Base-by-base conservation (phyloP, 2,888 invertebrate species). In the Andrena fulva region DNA sequence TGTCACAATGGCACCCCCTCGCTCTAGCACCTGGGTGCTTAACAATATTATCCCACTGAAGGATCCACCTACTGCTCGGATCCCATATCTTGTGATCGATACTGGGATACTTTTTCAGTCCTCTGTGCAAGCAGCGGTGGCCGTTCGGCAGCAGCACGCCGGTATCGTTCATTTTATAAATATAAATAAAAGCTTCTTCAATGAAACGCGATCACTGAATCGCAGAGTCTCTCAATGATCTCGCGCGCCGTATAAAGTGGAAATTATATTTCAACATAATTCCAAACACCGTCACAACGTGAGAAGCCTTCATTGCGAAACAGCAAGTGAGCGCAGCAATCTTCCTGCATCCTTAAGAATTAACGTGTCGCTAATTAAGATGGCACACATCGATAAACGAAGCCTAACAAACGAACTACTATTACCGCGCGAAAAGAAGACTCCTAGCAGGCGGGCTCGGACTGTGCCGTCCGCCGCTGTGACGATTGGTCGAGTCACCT, bases 1-100 rank as follows among this genome's bases (percentile, higher is more conserved):
- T 90, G 82, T 94, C 94, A 84, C 94, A 94, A 75, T 93, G 93
- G 84, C 94, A 95, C 64, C 94, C 94, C 79, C 94, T 92, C 52
- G 94, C 92, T 68, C 94, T 91, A 12, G 94, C 94, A 54, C 94
- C 94, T 2, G 95, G 94, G 89, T 94, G 94, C 77, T 94, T 94
- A 54, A 95, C 93, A 83, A 95, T 94, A 89, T 95, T 95, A 91
- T 95, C 95, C 93, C 95, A 95, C 79, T 95, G 94, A 56, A 95
- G 92, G 73, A 95, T 95, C 95, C 95, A 95, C 74, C 93, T 94
- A 86, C 94, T 93, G 88, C 95, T 95, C 4, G 93, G 92, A 78
- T 94, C 95, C 95, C 95, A 95, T 70, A 94, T 88, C 76, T 92
- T 91, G 84, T 93, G 92, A 89, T 94, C 94, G 73, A 93, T 90